phyloP scores from a whole-genome alignment of 2,888 invertebrate genomes.

The Stenolophus ochropezus region DNA sequence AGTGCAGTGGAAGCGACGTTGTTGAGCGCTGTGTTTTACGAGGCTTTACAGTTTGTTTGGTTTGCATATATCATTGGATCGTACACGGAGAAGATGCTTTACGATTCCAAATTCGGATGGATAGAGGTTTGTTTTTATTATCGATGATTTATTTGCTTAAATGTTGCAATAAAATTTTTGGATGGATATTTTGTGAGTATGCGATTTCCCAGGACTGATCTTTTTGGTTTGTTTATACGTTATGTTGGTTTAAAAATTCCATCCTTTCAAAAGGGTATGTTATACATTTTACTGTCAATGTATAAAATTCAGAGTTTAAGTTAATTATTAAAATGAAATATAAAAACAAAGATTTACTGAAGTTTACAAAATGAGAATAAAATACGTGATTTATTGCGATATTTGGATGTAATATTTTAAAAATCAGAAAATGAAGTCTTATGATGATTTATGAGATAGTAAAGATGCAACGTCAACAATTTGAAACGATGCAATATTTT shows the following conservation, averaged over 20 bases:
- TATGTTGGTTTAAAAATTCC: neutral
- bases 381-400: neutral
- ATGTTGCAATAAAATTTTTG: slow-evolving; percentile 17
- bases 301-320: too few species aligned
- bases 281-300: too few species aligned
- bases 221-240: neutral
- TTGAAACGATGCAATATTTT: neutral
- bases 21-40: slow-evolving; percentile 29
- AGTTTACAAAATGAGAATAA: neutral
- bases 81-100: slow-evolving; percentile 45
- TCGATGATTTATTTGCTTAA: slow-evolving; percentile 31
- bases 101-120: neutral
- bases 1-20: slow-evolving; percentile 13
- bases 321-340: too few species aligned
- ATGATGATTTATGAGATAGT: neutral
- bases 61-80: slow-evolving; percentile 48
- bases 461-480: neutral
- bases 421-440: neutral
- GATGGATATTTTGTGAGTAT: slow-evolving; percentile 19
- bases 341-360: neutral
- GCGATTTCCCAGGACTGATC: neutral
- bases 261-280: neutral
- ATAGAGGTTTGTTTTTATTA: slow-evolving; percentile 37
- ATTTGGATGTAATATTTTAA: neutral
- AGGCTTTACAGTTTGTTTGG: slow-evolving; percentile 50